Conservation (phyloP, 2,888 invertebrate genomes). For the Urechis unicinctus region DNA sequence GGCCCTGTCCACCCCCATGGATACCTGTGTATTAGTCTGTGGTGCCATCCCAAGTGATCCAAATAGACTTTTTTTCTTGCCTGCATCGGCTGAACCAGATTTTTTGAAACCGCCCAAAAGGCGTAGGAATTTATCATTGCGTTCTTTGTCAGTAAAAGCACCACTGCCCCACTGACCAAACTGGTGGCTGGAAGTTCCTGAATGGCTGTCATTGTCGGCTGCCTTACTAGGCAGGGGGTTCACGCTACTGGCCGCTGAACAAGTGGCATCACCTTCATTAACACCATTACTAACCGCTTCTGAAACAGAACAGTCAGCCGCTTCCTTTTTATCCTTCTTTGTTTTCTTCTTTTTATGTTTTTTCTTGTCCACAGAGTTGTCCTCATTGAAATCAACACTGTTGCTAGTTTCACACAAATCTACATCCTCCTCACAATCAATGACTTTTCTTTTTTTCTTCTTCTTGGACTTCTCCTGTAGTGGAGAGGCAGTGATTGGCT, state of each 20-base stretch:
- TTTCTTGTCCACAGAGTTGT: not conserved
- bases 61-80: slow-evolving; percentile 8
- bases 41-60: slow-evolving; percentile 3
- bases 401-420: too few species aligned
- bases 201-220: too few species aligned
- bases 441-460: too few species aligned
- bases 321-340: not conserved
- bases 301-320: not conserved
- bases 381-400: not conserved
- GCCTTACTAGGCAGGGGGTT: too few species aligned
- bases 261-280: not conserved
- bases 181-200: too few species aligned
- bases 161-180: slow-evolving; percentile 31
- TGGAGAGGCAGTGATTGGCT: too few species aligned
- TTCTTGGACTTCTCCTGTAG: too few species aligned
- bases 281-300: not conserved
- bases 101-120: slow-evolving; percentile 33
- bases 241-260: too few species aligned
- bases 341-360: not conserved
- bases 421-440: too few species aligned
- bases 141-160: slow-evolving; percentile 22
- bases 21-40: slow-evolving; percentile 7
- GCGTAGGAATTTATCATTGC: slow-evolving; percentile 32
- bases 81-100: not conserved
- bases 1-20: slow-evolving; percentile 24